Percentiles rank a stretch among this genome's conserved stretches.
Evolutionary conservation across 2,888 invertebrate genomes (phyloP).

Genomic region (Eugnorisma glareosa): DNA sequence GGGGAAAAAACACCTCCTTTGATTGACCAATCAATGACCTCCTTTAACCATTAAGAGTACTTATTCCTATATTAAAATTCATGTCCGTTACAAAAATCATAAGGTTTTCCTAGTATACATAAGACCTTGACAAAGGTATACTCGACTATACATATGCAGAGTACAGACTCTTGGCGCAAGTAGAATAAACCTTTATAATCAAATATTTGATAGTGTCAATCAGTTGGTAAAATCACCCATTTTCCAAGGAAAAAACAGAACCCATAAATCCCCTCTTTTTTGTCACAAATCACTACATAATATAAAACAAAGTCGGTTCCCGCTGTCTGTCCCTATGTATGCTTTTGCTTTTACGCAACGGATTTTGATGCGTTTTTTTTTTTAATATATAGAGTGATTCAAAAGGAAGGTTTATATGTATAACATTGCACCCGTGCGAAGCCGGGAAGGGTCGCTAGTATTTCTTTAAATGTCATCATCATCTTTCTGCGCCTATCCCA

Average conservation of each 20-base stretch:
- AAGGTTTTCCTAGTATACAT: neutral
- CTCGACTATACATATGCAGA: neutral
- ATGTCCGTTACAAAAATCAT: conserved; percentile 6
- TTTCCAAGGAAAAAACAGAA: neutral
- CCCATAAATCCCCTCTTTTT: neutral
- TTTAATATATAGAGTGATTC: too few species aligned
- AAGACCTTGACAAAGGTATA: conserved; percentile 22
- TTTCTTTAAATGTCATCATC: neutral
- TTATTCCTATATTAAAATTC: conserved; percentile 21
- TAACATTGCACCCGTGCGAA: too few species aligned
- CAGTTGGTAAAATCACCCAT: neutral
- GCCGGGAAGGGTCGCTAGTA: too few species aligned
- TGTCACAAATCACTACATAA: too few species aligned
- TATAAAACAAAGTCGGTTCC: too few species aligned
- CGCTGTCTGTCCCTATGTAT: too few species aligned
- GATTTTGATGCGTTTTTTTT: too few species aligned
- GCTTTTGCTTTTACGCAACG: too few species aligned
- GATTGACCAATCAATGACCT: neutral
- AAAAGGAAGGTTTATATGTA: too few species aligned
- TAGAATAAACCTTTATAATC: neutral
- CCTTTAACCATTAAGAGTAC: neutral
- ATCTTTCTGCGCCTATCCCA: neutral
- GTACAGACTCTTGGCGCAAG: neutral
- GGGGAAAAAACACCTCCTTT: too few species aligned
- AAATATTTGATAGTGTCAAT: neutral